Evolutionary conservation across 2,113 vertebrate species (phyloP).

Genomic region (Phyllostomus discolor): DNA sequence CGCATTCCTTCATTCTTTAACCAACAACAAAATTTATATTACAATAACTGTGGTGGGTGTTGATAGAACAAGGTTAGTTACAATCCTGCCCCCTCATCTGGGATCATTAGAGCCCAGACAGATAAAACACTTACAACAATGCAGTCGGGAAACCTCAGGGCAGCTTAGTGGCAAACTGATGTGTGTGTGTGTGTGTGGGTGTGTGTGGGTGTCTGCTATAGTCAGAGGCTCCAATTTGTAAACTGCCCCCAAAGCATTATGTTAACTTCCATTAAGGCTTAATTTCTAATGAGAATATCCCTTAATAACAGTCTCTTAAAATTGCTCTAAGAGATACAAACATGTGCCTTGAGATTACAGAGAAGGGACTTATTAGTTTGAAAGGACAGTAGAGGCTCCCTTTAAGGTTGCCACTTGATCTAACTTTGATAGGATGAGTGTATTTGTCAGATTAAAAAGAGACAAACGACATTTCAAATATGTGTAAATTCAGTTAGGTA

Average conservation of each 20-base stretch:
- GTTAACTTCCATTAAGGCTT: background rate
- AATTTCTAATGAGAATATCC: background rate
- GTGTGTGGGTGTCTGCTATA: background rate
- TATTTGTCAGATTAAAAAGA: background rate
- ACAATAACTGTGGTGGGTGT: background rate
- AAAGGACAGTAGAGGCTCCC: background rate
- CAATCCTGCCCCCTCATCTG: background rate
- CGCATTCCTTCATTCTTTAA: background rate
- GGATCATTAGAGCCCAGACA: background rate
- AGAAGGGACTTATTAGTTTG: background rate
- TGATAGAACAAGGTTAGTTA: background rate
- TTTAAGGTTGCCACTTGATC: background rate
- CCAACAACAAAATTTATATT: background rate
- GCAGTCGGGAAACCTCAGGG: background rate
- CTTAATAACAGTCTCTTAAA: background rate
- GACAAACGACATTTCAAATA: background rate
- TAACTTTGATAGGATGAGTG: background rate
- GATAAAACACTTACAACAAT: background rate
- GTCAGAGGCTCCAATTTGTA: background rate
- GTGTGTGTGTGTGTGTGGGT: too few relatives aligned
- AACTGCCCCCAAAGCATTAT: background rate
- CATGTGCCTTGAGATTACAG: background rate
- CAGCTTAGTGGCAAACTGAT: background rate
- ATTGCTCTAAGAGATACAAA: background rate
- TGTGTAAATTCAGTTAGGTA: background rate